Percentiles rank a stretch among this genome's conserved stretches.
Evolutionary conservation across 2,888 invertebrate species (phyloP).

Genomic region (Agrotis segetum): DNA sequence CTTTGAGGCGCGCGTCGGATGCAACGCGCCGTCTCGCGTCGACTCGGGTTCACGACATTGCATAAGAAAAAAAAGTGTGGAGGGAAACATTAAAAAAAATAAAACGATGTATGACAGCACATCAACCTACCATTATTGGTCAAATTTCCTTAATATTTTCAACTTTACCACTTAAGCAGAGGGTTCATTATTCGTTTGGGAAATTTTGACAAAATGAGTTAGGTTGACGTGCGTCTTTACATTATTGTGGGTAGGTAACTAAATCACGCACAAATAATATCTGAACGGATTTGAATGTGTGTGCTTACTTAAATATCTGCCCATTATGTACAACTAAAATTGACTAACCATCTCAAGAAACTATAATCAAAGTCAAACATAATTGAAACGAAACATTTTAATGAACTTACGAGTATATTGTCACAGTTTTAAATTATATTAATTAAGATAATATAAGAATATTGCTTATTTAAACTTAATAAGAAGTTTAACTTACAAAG

Average conservation of each 20-base stretch:
- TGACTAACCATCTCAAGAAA: constrained; percentile 13
- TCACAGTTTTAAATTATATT: constrained; percentile 20
- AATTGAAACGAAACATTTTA: constrained; percentile 29
- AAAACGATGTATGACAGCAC: too few relatives aligned
- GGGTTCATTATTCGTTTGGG: too few relatives aligned
- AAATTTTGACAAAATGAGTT: too few relatives aligned
- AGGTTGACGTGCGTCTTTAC: too few relatives aligned
- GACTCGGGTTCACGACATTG: too few relatives aligned
- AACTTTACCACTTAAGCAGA: too few relatives aligned
- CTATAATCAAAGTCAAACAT: constrained; percentile 17
- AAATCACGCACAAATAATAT: neutral
- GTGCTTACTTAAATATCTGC: neutral
- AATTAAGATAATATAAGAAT: constrained; percentile 20
- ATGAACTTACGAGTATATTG: constrained; percentile 16
- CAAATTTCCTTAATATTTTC: too few relatives aligned
- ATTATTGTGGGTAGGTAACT: neutral
- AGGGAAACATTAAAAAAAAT: too few relatives aligned
- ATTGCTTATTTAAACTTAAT: constrained; percentile 17
- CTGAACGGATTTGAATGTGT: neutral
- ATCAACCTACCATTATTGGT: too few relatives aligned
- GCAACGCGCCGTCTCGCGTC: too few relatives aligned
- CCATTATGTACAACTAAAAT: neutral
- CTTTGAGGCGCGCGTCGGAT: too few relatives aligned
- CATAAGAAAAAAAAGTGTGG: too few relatives aligned
- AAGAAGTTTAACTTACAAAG: neutral